These are phyloP conservation scores for Pseudolaguvia tuberculata DNA, from an alignment of 2,113 vertebrate genomes.

Conservation along the genomic window DNA sequence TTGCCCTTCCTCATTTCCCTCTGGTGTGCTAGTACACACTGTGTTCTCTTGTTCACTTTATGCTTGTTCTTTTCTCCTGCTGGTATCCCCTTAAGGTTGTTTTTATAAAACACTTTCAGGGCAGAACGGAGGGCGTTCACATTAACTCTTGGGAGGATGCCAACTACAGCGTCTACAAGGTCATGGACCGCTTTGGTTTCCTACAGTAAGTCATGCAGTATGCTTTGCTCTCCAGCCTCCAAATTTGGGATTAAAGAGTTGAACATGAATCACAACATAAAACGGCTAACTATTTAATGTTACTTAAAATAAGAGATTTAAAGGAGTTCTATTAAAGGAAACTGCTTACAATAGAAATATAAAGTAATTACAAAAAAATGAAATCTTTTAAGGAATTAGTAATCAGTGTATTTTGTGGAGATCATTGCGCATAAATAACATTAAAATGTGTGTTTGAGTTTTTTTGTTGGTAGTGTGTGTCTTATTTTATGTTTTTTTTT, in stretches of 20 bases:
- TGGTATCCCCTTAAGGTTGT: conserved; percentile 15
- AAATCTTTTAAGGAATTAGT: no score
- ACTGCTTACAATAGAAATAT: no score
- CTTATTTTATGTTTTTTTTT: conserved; percentile 5
- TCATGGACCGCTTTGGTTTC: conserved; percentile 85
- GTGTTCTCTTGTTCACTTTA: background rate
- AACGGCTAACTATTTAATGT: background rate
- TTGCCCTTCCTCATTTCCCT: conserved; percentile 5
- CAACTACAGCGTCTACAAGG: conserved; percentile 77
- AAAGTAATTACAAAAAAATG: no score
- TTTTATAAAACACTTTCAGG: conserved; percentile 65
- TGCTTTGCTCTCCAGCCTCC: background rate
- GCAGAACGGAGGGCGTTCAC: conserved; percentile 72
- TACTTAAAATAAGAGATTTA: background rate
- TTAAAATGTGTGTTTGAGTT: background rate
- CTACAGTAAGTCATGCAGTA: conserved; percentile 69
- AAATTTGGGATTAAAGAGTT: conserved; percentile 12
- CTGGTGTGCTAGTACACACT: background rate
- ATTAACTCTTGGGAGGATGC: conserved; percentile 86
- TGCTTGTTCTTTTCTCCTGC: conserved; percentile 23
- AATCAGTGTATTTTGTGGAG: no score
- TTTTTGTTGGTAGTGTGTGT: background rate
- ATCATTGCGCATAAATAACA: background rate
- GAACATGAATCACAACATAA: background rate
- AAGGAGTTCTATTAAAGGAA: no score